phyloP scores from a whole-genome alignment of 2,888 invertebrate species.

The Smittia aterrima region DNA sequence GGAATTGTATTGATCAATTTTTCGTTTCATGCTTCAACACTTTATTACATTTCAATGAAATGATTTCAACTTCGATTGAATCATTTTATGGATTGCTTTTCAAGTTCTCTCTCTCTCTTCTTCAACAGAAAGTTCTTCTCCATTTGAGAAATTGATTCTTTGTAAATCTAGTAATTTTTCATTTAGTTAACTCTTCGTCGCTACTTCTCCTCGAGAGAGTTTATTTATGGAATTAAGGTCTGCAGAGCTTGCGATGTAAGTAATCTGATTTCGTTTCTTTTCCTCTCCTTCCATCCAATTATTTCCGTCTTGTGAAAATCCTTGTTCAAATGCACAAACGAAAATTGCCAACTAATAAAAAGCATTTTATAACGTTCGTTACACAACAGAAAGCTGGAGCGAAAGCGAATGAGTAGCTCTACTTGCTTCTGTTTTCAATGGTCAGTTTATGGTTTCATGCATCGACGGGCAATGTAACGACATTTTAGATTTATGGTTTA shows the following conservation, averaged over 20 bases:
- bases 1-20: not conserved
- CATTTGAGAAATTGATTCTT: slow-evolving; percentile 30
- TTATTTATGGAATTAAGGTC: slow-evolving; percentile 19
- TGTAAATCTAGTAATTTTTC: slow-evolving; percentile 15
- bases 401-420: not conserved
- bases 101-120: not conserved
- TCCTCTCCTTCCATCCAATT: slow-evolving; percentile 7
- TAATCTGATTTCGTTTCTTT: no score
- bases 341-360: slow-evolving; percentile 27
- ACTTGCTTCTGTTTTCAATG: slow-evolving; percentile 24
- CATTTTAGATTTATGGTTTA: slow-evolving; percentile 38
- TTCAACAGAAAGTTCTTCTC: not conserved
- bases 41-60: slow-evolving; percentile 4
- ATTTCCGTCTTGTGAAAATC: not conserved
- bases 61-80: not conserved
- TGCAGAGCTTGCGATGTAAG: not conserved
- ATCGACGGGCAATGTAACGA: slow-evolving; percentile 32
- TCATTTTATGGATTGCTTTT: not conserved
- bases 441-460: slow-evolving; percentile 11
- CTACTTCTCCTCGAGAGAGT: not conserved
- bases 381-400: slow-evolving; percentile 4
- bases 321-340: slow-evolving; percentile 22
- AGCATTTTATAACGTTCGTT: slow-evolving; percentile 5
- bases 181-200: not conserved
- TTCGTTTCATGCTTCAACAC: slow-evolving; percentile 23